Evolutionary conservation across 2,797 vertebrate genomes (phyloP).

Genomic region (Pyrocephalus nanus): DNA sequence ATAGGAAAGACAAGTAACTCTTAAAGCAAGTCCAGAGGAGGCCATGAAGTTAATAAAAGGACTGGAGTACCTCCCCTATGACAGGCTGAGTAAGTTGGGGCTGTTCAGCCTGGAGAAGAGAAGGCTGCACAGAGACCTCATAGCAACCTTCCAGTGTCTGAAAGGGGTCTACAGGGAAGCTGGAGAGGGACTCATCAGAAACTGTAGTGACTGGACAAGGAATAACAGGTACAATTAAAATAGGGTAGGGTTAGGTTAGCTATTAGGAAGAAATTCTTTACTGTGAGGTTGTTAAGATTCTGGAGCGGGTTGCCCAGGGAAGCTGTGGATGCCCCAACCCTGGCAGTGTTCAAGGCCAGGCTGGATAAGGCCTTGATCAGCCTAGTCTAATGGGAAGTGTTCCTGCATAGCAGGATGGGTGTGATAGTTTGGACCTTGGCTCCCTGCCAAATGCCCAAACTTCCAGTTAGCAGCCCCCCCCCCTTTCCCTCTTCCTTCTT

Average conservation of each 20-base stretch:
- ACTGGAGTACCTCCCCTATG: background rate
- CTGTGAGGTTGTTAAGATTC: background rate
- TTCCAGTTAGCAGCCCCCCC: no score
- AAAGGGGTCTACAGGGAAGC: background rate
- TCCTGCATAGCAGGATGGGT: background rate
- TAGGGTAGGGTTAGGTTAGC: background rate
- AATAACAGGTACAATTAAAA: background rate
- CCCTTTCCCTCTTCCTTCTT: no score
- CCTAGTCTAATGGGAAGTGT: background rate
- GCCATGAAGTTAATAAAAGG: background rate
- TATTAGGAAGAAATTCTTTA: background rate
- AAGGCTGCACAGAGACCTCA: background rate
- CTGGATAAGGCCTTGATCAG: background rate
- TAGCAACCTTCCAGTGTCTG: background rate
- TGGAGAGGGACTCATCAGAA: background rate
- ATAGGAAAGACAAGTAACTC: background rate
- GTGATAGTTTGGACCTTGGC: no score
- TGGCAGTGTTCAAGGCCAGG: background rate
- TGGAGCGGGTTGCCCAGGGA: background rate
- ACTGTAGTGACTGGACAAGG: background rate
- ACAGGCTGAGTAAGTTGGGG: background rate
- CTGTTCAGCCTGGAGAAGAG: background rate
- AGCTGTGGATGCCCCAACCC: background rate
- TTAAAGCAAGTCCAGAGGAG: background rate
- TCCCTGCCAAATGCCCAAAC: no score